A percentile compares a stretch with the other conserved stretches of the same genome.
These are phyloP conservation scores for Acronicta alni DNA, from an alignment of 2,888 invertebrate genomes.

Conservation along the genomic window DNA sequence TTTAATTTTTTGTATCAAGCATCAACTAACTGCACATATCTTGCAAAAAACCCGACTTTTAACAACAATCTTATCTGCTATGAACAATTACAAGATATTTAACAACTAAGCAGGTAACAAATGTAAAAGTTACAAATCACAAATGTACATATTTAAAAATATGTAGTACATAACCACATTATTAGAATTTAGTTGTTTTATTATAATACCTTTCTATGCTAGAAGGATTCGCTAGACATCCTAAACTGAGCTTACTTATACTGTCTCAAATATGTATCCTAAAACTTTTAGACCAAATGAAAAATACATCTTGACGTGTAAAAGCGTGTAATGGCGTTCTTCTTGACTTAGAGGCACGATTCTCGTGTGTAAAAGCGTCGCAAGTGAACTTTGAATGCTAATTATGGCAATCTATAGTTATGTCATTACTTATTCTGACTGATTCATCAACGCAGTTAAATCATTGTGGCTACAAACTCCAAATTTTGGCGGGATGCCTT, in stretches of 20 bases:
- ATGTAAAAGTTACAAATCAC: conserved; percentile 10
- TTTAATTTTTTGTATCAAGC: conserved; percentile 9
- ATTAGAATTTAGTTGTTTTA: conserved; percentile 36
- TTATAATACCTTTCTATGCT: conserved; percentile 29
- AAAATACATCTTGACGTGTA: no score
- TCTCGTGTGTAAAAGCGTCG: not conserved
- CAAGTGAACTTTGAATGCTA: conserved; percentile 14
- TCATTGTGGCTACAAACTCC: no score
- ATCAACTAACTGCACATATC: not conserved
- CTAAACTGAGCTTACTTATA: conserved; percentile 26
- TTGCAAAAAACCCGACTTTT: not conserved
- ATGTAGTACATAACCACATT: conserved; percentile 18
- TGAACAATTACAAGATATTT: not conserved
- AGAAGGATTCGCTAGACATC: conserved; percentile 45
- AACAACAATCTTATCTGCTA: not conserved
- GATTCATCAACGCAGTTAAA: no score
- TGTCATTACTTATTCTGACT: no score
- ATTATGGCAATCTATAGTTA: not conserved
- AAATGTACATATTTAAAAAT: conserved; percentile 42
- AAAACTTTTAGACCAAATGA: not conserved
- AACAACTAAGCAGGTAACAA: not conserved
- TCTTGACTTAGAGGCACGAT: not conserved
- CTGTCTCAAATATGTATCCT: conserved; percentile 21
- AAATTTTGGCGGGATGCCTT: no score
- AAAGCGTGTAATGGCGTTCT: no score